A percentile compares a stretch with the other conserved stretches of the same genome.
Conservation (phyloP, 2,113 vertebrate species). For the Eptesicus fuscus region DNA sequence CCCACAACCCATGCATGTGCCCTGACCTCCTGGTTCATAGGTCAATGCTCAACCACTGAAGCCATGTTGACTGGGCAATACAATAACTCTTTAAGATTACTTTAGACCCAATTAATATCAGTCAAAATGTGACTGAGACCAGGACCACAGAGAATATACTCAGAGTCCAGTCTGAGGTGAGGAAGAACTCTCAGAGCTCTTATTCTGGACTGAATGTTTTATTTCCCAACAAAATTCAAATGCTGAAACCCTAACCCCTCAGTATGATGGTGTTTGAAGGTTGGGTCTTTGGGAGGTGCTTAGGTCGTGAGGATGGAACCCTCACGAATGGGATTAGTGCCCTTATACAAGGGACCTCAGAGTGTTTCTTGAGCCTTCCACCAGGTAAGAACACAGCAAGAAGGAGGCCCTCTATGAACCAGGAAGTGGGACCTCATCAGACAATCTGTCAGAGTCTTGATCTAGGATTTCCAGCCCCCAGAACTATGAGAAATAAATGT, state of each 20-base stretch:
- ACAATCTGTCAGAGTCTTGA: background rate
- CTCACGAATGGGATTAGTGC: background rate
- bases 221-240: background rate
- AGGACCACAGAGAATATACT: background rate
- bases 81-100: background rate
- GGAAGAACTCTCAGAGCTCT: background rate
- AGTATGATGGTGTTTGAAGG: background rate
- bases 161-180: background rate
- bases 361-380: background rate
- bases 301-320: background rate
- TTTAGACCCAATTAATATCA: background rate
- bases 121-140: background rate
- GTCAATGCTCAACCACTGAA: too few species aligned
- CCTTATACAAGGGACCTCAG: background rate
- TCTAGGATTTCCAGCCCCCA: background rate
- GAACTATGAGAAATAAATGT: background rate
- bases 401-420: background rate
- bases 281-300: background rate
- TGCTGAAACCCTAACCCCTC: background rate
- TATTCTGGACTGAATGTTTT: background rate
- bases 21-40: too few species aligned
- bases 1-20: too few species aligned
- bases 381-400: background rate
- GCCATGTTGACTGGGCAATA: background rate
- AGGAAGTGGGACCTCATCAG: background rate